These are phyloP conservation scores for Paratilapia polleni DNA, from an alignment of 2,113 vertebrate genomes.

Conservation along the genomic window DNA sequence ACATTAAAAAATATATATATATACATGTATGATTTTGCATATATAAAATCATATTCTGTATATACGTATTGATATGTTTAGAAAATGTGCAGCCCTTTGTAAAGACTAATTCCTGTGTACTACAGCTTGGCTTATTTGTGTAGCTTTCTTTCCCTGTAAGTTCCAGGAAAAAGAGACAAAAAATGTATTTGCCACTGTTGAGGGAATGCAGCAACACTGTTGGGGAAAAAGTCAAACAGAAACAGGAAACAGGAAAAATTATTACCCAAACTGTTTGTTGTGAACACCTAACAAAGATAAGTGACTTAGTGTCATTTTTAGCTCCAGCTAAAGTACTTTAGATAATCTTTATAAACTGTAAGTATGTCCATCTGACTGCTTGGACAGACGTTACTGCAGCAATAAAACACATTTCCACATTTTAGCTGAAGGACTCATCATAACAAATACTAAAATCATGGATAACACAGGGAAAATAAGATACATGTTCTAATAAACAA, in stretches of 20 bases:
- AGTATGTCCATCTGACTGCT: accelerated
- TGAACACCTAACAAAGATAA: accelerated
- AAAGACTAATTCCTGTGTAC: background rate
- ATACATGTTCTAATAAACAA: background rate
- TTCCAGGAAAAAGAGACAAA: no score
- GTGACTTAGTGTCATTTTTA: background rate
- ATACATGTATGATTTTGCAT: no score
- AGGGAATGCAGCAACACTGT: no score
- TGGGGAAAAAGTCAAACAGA: background rate
- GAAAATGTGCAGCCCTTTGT: accelerated
- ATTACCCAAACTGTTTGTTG: background rate
- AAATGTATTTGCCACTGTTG: no score
- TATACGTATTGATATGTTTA: no score
- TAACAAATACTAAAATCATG: background rate
- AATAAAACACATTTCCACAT: accelerated
- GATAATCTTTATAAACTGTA: background rate
- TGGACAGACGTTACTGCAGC: background rate
- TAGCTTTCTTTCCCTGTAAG: background rate
- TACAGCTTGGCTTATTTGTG: background rate
- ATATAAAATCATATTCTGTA: no score
- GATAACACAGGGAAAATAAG: no score
- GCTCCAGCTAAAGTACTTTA: background rate
- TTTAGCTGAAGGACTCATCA: background rate
- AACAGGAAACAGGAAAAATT: no score
- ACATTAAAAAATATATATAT: no score